A percentile compares a stretch with the other conserved stretches of the same genome.
phyloP scores from a whole-genome alignment of 2,113 vertebrate genomes.

The Oryzias melastigma region DNA sequence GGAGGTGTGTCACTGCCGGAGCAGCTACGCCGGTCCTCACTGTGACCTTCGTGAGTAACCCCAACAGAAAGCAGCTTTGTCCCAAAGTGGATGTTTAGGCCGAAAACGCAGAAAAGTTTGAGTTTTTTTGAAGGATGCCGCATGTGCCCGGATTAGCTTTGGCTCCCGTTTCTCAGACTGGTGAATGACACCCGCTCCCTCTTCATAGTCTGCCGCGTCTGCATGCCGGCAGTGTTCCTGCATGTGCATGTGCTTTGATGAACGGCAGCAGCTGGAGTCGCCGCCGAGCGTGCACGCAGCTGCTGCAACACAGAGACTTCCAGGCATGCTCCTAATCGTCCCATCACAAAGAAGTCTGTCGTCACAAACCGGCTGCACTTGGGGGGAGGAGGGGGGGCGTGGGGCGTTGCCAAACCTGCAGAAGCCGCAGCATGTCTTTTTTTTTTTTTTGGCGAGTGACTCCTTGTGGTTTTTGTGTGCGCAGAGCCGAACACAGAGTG shows the following conservation, averaged over 20 bases:
- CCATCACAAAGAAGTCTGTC: background rate
- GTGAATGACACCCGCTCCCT: background rate
- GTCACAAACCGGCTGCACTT: slow-evolving; percentile 4
- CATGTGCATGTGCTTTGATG: slow-evolving; percentile 11
- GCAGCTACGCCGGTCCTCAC: slow-evolving; percentile 72
- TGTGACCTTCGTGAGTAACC: slow-evolving; percentile 86
- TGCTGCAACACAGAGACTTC: background rate
- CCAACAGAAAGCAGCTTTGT: background rate
- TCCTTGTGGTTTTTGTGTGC: slow-evolving; percentile 13
- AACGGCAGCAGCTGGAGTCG: slow-evolving; percentile 36
- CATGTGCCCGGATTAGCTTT: background rate
- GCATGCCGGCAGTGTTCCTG: slow-evolving; percentile 3
- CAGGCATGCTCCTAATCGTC: slow-evolving; percentile 34
- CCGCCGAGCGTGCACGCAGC: slow-evolving; percentile 15
- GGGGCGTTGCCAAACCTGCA: slow-evolving; percentile 1
- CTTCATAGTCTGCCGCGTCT: background rate
- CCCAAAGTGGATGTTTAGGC: background rate
- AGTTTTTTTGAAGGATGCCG: background rate
- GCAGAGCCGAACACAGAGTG: slow-evolving; percentile 79
- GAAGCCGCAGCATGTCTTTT: background rate
- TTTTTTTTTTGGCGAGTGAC: background rate
- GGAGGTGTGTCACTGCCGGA: slow-evolving; percentile 81
- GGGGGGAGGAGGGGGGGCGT: background rate
- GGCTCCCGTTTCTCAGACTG: background rate
- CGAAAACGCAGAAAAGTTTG: too few species aligned